Evolutionary conservation across 2,797 vertebrate genomes (phyloP), one percentile per base, ranked within the genome.

Genomic region (Galaxias olidus): DNA sequence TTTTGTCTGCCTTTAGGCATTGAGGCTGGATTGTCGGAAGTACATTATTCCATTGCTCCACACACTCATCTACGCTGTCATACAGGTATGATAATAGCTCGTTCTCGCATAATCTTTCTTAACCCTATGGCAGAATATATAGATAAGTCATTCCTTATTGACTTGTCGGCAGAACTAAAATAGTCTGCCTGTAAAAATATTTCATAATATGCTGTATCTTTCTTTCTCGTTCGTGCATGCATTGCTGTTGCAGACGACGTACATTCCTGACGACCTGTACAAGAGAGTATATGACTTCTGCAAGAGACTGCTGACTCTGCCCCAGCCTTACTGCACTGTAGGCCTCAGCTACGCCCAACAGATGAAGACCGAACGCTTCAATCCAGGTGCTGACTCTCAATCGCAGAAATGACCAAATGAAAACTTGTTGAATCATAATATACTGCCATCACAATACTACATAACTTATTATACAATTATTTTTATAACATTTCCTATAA

Each of bases 11-110:
- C 49, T 61, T 0, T 84, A 97, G 97, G 95, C 94, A 0, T 94
- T 96, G 76, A 85, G 90, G 41, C 82, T 86, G 77, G 93, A 95
- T 76, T 82, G 84, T 15, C 89, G 89, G 42, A 91, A 82, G 12
- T 77, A 90, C 82, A 94, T 98, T 80, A 92, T 98, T 51, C 97
- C 96, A 7, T 76, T 98, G 87, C 91, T 98, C 62, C 94, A 98
- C 86, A 98, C 95, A 0, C 90, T 98, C 62, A 96, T 98, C 93
- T 97, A 96, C 15, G 86, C 94, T 61, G 70, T 96, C 69, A 86
- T 94, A 52, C 95, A 98, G 95, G 96, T 98, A 50, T 17, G 67
- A 9, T 48, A 10, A 19, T 30, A 12, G 12, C 7, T 17, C 14
- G 30, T 6, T 5, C 20, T 50, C 17, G 12, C 10, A 0, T 45